Evolutionary conservation across 2,888 invertebrate species (phyloP), one percentile per base, ranked within the genome.

Genomic region (Scaptomyza flava): DNA sequence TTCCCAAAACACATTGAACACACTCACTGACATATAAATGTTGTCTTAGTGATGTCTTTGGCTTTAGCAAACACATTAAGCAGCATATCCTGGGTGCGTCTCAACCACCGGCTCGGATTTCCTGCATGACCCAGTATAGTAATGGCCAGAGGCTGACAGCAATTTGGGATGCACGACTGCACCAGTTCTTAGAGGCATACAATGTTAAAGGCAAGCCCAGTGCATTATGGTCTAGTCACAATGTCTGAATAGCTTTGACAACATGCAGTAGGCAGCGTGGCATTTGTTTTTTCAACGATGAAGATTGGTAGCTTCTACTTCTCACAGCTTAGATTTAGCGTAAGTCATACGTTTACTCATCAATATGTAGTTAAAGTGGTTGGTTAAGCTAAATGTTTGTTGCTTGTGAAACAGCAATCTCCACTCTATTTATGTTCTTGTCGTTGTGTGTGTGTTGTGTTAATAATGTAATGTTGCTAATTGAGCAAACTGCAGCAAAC

Each of bases 111-210:
- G 58, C 50, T 62, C 69, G 72, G 72, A 66, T 66, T 65, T 81
- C 76, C 82, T 72, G 78, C 64, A 62, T 48, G 58, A 41, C 81
- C 77, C 54, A 53, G 41, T 42, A 72, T 68, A 66, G n/a, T 67
- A 57, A 59, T 54, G 65, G 41, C 58, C 61, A 38, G 27, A 45
- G 67, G 53, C 60, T 51, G 47, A 81, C 85, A 70, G 71, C 79
- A 72, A 85, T 87, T 81, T 81, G 77, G 68, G 68, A 87, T 82
- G 82, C 82, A 87, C 87, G 85, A 85, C 65, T 82, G 82, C 82
- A 82, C 68, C 67, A 64, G 45, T 68, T 64, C 61, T 53, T 65
- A 54, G 58, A 67, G 74, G 58, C 62, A 70, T 45, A 63, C 62
- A 59, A 47, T 60, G 50, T 45, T 31, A 43, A 33, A 41, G 48